phyloP scores from a whole-genome alignment of 2,888 invertebrate species.

The Acanthosepion pharaonis region DNA sequence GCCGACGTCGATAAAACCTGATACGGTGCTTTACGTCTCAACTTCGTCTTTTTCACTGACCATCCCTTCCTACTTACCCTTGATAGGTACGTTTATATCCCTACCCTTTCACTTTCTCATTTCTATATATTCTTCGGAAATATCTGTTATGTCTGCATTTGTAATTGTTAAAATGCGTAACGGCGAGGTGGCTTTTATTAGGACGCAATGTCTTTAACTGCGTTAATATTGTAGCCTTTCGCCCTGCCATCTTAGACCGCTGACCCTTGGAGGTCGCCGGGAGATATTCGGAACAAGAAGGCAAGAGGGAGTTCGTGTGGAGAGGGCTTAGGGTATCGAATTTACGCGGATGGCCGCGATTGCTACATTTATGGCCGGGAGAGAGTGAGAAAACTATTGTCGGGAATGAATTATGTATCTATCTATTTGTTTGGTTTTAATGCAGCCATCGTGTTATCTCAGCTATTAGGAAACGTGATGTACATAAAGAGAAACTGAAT shows the following conservation, averaged over 20 bases:
- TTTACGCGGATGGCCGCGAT: not conserved
- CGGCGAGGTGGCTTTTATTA: slow-evolving; percentile 24
- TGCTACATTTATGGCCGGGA: not conserved
- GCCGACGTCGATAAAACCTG: not conserved
- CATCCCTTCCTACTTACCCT: not conserved
- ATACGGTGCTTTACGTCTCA: not conserved
- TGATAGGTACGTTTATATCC: not conserved
- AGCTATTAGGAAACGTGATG: slow-evolving; percentile 33
- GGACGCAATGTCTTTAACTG: not conserved
- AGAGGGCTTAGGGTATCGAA: not conserved
- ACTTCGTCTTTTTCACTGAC: not conserved
- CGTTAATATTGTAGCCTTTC: not conserved
- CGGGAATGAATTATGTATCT: not conserved
- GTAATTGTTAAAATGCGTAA: not conserved
- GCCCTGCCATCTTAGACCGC: not conserved
- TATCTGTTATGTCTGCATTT: not conserved
- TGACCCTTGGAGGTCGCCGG: not conserved
- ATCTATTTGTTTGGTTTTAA: not conserved
- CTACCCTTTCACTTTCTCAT: not conserved
- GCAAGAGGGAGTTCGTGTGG: not conserved
- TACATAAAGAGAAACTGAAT: not conserved
- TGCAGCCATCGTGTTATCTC: not conserved
- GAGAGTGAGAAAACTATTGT: not conserved
- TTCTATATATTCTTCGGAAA: not conserved
- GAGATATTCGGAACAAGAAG: not conserved